These are phyloP conservation scores for Cassiopea andromeda DNA, from an alignment of 30 jellyfish, hydroid and myxozoan genomes.

Conservation along the genomic window DNA sequence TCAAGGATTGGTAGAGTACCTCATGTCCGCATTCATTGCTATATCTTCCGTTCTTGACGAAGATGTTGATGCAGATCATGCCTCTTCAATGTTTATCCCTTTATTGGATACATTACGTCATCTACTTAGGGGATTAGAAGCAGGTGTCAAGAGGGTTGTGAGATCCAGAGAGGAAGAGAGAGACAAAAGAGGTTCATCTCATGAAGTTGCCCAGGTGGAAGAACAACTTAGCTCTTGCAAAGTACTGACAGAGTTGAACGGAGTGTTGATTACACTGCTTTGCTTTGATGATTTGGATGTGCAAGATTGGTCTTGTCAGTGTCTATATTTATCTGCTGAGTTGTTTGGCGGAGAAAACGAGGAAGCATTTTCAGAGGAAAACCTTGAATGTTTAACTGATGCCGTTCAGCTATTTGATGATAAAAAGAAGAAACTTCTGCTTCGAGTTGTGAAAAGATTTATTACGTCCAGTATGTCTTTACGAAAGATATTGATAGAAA, in stretches of 20 bases:
- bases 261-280: slow-evolving; percentile 78
- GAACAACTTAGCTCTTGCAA: slow-evolving; percentile 63
- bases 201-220: slow-evolving; percentile 67
- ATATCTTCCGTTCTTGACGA: slow-evolving; percentile 79
- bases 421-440: slow-evolving; percentile 71
- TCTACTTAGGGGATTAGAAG: slow-evolving; percentile 65
- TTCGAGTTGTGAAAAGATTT: slow-evolving; percentile 79
- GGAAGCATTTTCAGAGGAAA: slow-evolving; percentile 79
- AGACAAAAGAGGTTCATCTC: not conserved
- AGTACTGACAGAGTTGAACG: slow-evolving; percentile 76
- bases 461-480: slow-evolving; percentile 61
- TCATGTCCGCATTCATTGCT: slow-evolving; percentile 84
- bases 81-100: slow-evolving; percentile 67
- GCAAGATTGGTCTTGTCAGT: slow-evolving; percentile 90
- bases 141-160: slow-evolving; percentile 78
- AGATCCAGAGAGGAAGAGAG: slow-evolving; percentile 60
- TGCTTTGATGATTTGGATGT: slow-evolving; percentile 85
- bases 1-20: slow-evolving; percentile 75
- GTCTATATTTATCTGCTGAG: slow-evolving; percentile 93
- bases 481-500: slow-evolving; percentile 6
- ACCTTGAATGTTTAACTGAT: slow-evolving; percentile 72
- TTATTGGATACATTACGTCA: slow-evolving; percentile 84
- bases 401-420: slow-evolving; percentile 64
- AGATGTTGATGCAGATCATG: slow-evolving; percentile 51
- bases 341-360: slow-evolving; percentile 89